phyloP scores from a whole-genome alignment of 2,797 vertebrate species.

The Melanotaenia pygmaea region DNA sequence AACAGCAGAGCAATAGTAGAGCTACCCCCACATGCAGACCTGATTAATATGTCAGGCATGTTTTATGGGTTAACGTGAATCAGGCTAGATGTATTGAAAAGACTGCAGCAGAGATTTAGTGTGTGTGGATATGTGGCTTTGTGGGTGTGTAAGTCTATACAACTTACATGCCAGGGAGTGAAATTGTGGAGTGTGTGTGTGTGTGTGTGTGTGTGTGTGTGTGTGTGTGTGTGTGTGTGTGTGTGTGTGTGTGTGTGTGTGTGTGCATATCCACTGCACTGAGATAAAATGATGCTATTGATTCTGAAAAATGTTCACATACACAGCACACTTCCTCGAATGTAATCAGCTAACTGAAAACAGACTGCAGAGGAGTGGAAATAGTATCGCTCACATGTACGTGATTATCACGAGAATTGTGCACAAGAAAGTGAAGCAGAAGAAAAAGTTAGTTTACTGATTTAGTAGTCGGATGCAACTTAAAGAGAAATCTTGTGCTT shows the following conservation, averaged over 20 bases:
- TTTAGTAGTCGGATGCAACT: constrained; percentile 21
- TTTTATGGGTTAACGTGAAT: constrained; percentile 85
- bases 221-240: no score
- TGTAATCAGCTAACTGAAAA: constrained; percentile 59
- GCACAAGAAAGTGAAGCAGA: constrained; percentile 48
- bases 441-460: constrained; percentile 38
- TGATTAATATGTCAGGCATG: constrained; percentile 88
- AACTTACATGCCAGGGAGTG: constrained; percentile 31
- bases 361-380: constrained; percentile 49
- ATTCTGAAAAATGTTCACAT: constrained; percentile 45
- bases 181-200: background rate
- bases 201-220: no score
- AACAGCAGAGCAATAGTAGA: constrained; percentile 73
- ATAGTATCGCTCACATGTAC: constrained; percentile 65
- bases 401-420: constrained; percentile 58
- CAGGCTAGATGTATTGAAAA: constrained; percentile 76
- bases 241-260: no score
- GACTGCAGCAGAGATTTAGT: constrained; percentile 65
- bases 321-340: constrained; percentile 35
- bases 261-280: constrained; percentile 36
- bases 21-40: constrained; percentile 79
- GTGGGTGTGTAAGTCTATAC: constrained; percentile 35
- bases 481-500: constrained; percentile 14
- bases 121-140: constrained; percentile 26
- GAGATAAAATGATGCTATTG: constrained; percentile 60